Conservation (phyloP, 92 coral and sea anemone genomes). For the Hydrozoanthus gracilis region DNA sequence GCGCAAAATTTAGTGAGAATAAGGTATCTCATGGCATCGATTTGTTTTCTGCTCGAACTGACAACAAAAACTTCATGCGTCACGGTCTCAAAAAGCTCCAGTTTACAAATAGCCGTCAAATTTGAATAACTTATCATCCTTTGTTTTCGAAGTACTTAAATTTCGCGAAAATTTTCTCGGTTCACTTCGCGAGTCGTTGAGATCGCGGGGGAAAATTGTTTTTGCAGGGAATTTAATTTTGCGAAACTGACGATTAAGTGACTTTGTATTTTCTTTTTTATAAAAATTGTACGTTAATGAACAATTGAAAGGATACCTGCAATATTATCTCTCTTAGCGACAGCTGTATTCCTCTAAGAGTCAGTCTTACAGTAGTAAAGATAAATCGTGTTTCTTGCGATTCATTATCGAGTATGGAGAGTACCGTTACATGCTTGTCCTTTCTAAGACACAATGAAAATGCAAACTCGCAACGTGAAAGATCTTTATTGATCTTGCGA, state of each 20-base stretch:
- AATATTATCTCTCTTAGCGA: conserved; percentile 38
- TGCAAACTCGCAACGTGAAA: too few relatives aligned
- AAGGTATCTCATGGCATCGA: background rate
- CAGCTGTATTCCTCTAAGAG: conserved; percentile 58
- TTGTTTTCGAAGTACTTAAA: too few relatives aligned
- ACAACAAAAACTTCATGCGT: too few relatives aligned
- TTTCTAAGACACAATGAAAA: too few relatives aligned
- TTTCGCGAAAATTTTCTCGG: background rate
- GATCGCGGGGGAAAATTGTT: conserved; percentile 51
- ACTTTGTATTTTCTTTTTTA: conserved; percentile 44
- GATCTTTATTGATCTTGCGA: too few relatives aligned
- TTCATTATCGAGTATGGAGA: background rate
- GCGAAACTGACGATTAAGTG: conserved; percentile 49
- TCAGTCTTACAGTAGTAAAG: conserved; percentile 50
- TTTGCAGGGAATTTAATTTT: conserved; percentile 52
- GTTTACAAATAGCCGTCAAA: too few relatives aligned
- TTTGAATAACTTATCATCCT: too few relatives aligned
- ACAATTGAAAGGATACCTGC: conserved; percentile 44
- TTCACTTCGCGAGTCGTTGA: background rate
- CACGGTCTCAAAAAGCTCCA: too few relatives aligned
- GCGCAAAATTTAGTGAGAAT: background rate
- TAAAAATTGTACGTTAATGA: conserved; percentile 37
- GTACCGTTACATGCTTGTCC: too few relatives aligned
- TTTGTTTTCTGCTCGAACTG: too few relatives aligned
- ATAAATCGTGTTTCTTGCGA: too few relatives aligned